Evolutionary conservation across 2,113 vertebrate genomes (phyloP), one percentile per base, ranked within the genome.

Genomic region (Salminus brasiliensis): DNA sequence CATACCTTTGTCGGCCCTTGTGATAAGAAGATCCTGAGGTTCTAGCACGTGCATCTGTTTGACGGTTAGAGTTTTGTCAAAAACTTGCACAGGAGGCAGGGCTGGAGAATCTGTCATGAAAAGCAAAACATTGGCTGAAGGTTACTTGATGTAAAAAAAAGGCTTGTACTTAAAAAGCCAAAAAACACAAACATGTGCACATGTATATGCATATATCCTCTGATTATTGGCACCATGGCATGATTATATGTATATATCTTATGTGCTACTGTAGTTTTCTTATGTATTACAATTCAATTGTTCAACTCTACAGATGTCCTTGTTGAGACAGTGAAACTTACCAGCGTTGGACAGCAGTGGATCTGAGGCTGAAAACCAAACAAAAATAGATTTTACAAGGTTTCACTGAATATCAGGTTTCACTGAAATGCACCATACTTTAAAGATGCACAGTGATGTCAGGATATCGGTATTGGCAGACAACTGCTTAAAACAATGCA

Each of bases 21-120:
- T 92, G 84, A 98, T 92, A 78, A 98, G 93, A 55, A 99, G 94
- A 92, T 99, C 96, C 93, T 97, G 93, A 65, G 92, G 87, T 93
- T 99, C 98, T 0, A 99, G 93, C 74, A 98, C 92, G 21, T 98
- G 95, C 93, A 99, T 94, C 92, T 99, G 98, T 87, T 97, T 99
- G 87, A 99, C 92, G 1, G 93, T 93, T 85, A 99, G 90, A 47
- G 95, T 97, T 91, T 93, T 97, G 91, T 99, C 98, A 47, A 99
- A 98, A 80, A 98, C 94, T 10, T 95, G 96, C 83, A 96, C 92
- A 0, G 94, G 91, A 0, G 91, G 89, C 76, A 93, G 65, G 32
- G 85, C 83, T 34, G 94, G 95, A 36, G 92, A 91, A 53, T 96
- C 98, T 99, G 82, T 72, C 72, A 91, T 34, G 66, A n/a, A 74